phyloP scores from a whole-genome alignment of 64 coral and sea anemone genomes.

The Pocillopora verrucosa region DNA sequence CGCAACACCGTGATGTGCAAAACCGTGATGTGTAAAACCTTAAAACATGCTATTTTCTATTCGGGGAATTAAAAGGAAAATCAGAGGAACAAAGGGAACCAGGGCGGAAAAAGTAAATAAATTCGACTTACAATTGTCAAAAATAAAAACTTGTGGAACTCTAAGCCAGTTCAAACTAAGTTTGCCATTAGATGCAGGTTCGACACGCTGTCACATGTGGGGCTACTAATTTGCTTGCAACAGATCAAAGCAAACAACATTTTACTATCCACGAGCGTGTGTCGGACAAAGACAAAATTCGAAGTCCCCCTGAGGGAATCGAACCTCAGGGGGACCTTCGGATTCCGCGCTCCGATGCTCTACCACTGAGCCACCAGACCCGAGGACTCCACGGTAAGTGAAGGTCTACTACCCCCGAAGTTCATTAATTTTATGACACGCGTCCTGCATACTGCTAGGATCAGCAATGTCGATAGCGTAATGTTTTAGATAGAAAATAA shows the following conservation, averaged over 20 bases:
- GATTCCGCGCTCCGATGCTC: no score
- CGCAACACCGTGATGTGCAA: no score
- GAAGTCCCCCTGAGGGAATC: no score
- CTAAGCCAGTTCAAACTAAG: constrained; percentile 83
- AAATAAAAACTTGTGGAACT: constrained; percentile 98
- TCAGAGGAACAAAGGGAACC: neutral
- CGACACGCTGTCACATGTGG: constrained; percentile 79
- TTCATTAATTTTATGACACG: no score
- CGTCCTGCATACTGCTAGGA: no score
- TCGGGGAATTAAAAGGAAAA: neutral
- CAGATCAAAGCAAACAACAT: neutral
- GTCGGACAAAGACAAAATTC: neutral
- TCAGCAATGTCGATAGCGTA: no score
- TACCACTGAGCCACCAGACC: no score
- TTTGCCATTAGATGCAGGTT: constrained; percentile 78
- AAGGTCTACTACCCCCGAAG: no score
- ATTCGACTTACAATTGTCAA: constrained; percentile 83
- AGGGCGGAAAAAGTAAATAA: neutral
- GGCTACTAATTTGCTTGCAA: constrained; percentile 87
- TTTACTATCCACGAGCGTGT: neutral
- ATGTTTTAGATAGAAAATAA: no score
- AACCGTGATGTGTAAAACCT: no score
- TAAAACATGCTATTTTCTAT: neutral
- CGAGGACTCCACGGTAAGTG: no score
- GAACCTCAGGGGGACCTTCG: no score